Conservation (phyloP, 1,140 invertebrate species). For the Drosophila nigrodunni region DNA sequence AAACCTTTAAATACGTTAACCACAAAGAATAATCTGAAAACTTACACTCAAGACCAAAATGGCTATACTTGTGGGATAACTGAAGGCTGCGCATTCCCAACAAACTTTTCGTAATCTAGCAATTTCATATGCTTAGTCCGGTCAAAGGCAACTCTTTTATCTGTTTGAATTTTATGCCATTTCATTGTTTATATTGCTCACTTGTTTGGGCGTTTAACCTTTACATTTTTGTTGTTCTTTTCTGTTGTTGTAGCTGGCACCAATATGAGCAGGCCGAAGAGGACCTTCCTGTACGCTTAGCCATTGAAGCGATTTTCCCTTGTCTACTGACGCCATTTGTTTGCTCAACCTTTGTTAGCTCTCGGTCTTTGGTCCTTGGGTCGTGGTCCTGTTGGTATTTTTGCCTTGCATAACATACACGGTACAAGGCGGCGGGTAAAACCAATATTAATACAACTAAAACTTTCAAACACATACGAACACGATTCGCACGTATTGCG, state of each 20-base stretch:
- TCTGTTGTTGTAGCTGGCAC: slow-evolving; percentile 38
- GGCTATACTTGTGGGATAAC: background rate
- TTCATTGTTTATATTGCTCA: slow-evolving; percentile 76
- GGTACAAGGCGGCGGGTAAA: slow-evolving; percentile 48
- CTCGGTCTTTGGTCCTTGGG: background rate
- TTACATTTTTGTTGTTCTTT: slow-evolving; percentile 5
- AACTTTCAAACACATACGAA: slow-evolving; percentile 14
- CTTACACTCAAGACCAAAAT: background rate
- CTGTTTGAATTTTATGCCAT: slow-evolving; percentile 70
- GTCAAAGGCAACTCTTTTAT: slow-evolving; percentile 47
- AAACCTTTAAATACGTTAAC: too few relatives aligned
- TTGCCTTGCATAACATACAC: slow-evolving; percentile 41
- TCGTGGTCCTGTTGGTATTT: slow-evolving; percentile 16
- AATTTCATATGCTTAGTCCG: slow-evolving; percentile 35
- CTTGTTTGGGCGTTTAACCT: slow-evolving; percentile 77
- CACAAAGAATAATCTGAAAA: too few relatives aligned
- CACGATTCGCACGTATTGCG: slow-evolving; percentile 5
- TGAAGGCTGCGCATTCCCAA: background rate
- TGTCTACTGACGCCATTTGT: slow-evolving; percentile 77
- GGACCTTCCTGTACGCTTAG: slow-evolving; percentile 27
- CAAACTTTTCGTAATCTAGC: slow-evolving; percentile 21
- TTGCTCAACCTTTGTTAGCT: slow-evolving; percentile 67
- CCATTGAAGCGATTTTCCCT: slow-evolving; percentile 63
- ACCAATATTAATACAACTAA: slow-evolving; percentile 61
- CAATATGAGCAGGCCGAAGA: slow-evolving; percentile 24